Evolutionary conservation across 2,888 invertebrate genomes (phyloP).

Genomic region (Andrena marginata): DNA sequence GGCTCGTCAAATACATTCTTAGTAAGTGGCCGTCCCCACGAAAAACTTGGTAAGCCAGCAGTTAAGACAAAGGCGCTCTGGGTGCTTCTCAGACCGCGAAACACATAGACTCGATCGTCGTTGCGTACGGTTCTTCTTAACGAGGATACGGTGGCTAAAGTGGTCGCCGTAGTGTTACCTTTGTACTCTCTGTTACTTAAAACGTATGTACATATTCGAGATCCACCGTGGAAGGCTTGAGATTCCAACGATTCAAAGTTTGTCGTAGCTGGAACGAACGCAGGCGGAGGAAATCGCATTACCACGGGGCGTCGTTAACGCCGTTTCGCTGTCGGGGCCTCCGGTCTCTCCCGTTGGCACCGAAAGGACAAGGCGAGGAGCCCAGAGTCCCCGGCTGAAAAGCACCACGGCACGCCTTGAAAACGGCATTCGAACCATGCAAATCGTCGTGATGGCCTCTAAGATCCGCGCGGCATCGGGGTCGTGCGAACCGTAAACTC

Average conservation of each 20-base stretch:
- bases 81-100: too few species aligned
- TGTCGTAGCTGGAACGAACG: slow-evolving; percentile 9
- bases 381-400: slow-evolving; percentile 34
- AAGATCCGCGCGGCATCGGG: slow-evolving; percentile 70
- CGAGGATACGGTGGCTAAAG: too few species aligned
- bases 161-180: too few species aligned
- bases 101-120: too few species aligned
- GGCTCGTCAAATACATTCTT: background rate
- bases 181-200: too few species aligned
- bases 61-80: too few species aligned
- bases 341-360: slow-evolving; percentile 41
- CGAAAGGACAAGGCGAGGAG: slow-evolving; percentile 54
- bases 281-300: slow-evolving; percentile 48
- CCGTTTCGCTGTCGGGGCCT: slow-evolving; percentile 37
- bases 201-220: too few species aligned
- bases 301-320: slow-evolving; percentile 41
- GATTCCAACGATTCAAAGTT: background rate
- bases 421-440: slow-evolving; percentile 72
- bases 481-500: slow-evolving; percentile 77
- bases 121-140: too few species aligned
- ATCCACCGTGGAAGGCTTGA: background rate
- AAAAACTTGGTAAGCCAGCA: too few species aligned
- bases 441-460: slow-evolving; percentile 73
- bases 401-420: slow-evolving; percentile 69
- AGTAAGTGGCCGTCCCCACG: background rate